Conservation (phyloP, 2,113 vertebrate species). For the Papio anubis region DNA sequence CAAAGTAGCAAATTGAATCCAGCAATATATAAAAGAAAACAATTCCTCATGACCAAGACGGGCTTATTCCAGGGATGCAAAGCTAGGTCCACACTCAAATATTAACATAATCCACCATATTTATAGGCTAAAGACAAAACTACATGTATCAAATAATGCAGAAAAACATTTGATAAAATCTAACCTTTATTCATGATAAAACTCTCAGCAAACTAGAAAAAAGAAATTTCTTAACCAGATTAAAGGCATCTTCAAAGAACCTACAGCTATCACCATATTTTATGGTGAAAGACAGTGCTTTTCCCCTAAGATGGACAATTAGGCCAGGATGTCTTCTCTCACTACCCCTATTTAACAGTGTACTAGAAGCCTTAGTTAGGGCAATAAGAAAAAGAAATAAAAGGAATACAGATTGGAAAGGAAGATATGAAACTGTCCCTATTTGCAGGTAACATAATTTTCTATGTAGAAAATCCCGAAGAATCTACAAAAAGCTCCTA, state of each 20-base stretch:
- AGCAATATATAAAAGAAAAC: background rate
- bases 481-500: background rate
- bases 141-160: background rate
- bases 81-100: background rate
- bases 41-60: background rate
- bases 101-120: background rate
- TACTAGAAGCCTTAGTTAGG: background rate
- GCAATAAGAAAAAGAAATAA: background rate
- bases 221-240: background rate
- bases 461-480: background rate
- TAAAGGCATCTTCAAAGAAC: background rate
- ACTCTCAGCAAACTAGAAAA: background rate
- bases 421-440: background rate
- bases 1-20: background rate
- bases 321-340: background rate
- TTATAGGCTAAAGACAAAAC: background rate
- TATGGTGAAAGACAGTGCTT: constrained; percentile 16
- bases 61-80: background rate
- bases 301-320: background rate
- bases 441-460: background rate
- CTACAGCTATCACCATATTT: background rate
- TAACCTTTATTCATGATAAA: background rate
- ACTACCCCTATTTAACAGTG: background rate
- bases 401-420: background rate
- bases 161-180: background rate